phyloP scores from a whole-genome alignment of 1,140 invertebrate genomes.

The Drosophila takahashii region DNA sequence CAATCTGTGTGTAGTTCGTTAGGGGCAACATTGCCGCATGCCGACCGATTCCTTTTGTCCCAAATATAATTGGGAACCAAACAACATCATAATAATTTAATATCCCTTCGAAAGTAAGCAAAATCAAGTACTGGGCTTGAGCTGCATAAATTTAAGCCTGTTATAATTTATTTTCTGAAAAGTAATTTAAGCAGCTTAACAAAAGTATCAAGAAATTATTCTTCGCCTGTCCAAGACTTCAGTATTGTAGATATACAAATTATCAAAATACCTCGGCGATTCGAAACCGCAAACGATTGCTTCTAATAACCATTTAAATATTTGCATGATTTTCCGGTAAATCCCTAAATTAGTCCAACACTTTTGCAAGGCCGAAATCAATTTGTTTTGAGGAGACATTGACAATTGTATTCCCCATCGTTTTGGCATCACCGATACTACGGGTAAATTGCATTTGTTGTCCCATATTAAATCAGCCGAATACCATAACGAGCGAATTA shows the following conservation, averaged over 20 bases:
- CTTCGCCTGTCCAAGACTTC: background rate
- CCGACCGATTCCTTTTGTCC: background rate
- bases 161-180: too few relatives aligned
- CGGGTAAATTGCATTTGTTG: slow-evolving; percentile 23
- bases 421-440: background rate
- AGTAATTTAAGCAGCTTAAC: background rate
- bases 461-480: slow-evolving; percentile 35
- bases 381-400: background rate
- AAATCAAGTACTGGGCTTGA: background rate
- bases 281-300: background rate
- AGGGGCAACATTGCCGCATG: too few relatives aligned
- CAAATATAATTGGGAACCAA: background rate
- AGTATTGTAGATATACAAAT: background rate
- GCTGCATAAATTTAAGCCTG: background rate
- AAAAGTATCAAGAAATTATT: background rate
- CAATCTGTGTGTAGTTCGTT: too few relatives aligned
- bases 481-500: slow-evolving; percentile 47
- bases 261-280: background rate
- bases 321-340: slow-evolving; percentile 1
- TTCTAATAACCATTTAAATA: background rate
- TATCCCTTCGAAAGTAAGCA: background rate
- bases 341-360: background rate
- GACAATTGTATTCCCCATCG: slow-evolving; percentile 6
- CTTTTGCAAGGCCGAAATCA: background rate
- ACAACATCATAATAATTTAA: background rate